A percentile compares a stretch with the other conserved stretches of the same genome.
phyloP scores from a whole-genome alignment of 1,140 invertebrate genomes.

The Brachionus paranguensis region DNA sequence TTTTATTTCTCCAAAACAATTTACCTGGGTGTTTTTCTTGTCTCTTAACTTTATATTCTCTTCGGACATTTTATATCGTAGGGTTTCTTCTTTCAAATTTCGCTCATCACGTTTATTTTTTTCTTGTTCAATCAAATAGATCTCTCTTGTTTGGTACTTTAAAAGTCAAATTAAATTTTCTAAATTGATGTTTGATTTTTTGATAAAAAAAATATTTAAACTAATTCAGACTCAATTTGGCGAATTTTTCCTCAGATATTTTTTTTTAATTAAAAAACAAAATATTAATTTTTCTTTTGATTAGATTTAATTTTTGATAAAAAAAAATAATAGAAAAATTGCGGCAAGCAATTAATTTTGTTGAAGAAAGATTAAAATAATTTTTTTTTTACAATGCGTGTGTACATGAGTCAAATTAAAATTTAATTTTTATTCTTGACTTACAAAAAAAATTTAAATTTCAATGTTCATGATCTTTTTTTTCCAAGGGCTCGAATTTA shows the following conservation, averaged over 20 bases:
- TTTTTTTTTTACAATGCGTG: no score
- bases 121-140: neutral
- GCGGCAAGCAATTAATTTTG: no score
- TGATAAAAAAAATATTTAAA: no score
- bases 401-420: no score
- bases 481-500: neutral
- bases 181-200: no score
- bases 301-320: no score
- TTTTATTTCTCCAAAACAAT: neutral
- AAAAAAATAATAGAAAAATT: no score
- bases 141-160: conserved; percentile 19
- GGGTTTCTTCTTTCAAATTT: neutral
- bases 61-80: neutral
- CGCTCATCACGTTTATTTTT: neutral
- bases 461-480: neutral
- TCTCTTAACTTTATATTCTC: conserved; percentile 19
- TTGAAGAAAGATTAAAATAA: no score
- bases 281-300: neutral
- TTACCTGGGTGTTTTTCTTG: conserved; percentile 28
- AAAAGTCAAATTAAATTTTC: neutral
- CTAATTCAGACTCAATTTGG: no score
- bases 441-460: neutral
- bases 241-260: no score
- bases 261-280: neutral
- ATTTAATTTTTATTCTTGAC: no score